These are phyloP conservation scores for Pluvianellus socialis DNA, from an alignment of 2,113 vertebrate genomes.

Conservation along the genomic window DNA sequence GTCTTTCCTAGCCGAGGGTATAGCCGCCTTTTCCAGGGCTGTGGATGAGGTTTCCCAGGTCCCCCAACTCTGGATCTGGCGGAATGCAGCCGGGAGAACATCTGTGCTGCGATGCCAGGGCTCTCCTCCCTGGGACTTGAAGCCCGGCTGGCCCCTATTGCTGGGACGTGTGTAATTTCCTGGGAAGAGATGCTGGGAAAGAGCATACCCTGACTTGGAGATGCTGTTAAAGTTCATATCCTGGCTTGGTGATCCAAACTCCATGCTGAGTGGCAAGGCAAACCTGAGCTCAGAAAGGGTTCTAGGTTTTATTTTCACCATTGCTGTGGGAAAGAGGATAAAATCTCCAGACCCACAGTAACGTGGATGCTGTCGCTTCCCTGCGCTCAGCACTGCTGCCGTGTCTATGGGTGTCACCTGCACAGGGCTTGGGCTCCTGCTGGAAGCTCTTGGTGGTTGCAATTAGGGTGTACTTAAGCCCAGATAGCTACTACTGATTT, in stretches of 20 bases:
- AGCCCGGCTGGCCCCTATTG: neutral
- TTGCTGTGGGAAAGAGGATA: neutral
- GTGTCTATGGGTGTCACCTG: neutral
- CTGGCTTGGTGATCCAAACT: neutral
- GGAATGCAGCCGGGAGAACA: rapidly evolving
- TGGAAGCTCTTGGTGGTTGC: neutral
- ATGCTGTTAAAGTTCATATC: too few species aligned
- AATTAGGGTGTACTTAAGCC: neutral
- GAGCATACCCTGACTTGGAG: neutral
- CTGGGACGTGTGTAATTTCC: rapidly evolving
- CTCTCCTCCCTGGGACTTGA: neutral
- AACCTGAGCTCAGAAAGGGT: neutral
- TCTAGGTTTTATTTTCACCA: neutral
- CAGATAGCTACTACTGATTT: neutral
- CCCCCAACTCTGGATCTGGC: neutral
- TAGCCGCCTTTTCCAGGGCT: neutral
- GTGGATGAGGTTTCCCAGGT: neutral
- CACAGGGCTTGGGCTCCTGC: rapidly evolving
- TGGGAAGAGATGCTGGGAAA: neutral
- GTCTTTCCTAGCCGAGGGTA: neutral
- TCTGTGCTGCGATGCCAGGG: rapidly evolving
- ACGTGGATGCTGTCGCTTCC: neutral
- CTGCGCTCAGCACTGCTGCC: neutral
- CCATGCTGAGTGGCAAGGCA: rapidly evolving
- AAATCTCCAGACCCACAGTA: slow-evolving; percentile 2